A percentile compares a stretch with the other conserved stretches of the same genome.
Conservation (phyloP, 2,113 vertebrate genomes). For the Phocoena phocoena region DNA sequence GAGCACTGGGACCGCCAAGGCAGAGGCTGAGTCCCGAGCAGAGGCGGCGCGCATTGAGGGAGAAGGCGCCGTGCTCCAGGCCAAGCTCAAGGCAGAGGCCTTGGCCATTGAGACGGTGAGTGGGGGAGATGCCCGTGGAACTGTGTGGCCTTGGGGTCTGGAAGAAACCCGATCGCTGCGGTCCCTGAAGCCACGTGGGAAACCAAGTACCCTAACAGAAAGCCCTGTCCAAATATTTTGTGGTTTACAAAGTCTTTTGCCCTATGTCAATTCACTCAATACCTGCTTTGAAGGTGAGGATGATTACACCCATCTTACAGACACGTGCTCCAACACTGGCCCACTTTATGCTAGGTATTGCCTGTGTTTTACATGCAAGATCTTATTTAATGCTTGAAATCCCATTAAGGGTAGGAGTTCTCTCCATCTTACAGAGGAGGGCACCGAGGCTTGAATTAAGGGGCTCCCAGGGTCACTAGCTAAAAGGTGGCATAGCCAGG, state of each 20-base stretch:
- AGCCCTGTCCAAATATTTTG: background rate
- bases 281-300: background rate
- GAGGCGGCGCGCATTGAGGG: conserved; percentile 92
- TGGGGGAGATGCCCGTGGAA: background rate
- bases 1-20: conserved; percentile 91
- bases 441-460: background rate
- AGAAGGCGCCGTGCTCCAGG: conserved; percentile 90
- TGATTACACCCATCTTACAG: too few species aligned
- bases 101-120: conserved; percentile 88
- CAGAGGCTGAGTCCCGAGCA: conserved; percentile 88
- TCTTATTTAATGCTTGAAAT: background rate
- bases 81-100: conserved; percentile 90
- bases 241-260: background rate
- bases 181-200: background rate
- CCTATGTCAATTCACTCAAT: background rate
- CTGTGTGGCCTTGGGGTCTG: background rate
- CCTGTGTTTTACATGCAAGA: background rate
- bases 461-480: background rate
- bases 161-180: background rate
- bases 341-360: background rate
- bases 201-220: rapidly evolving
- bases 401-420: too few species aligned
- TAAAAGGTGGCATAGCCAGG: background rate
- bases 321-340: rapidly evolving
- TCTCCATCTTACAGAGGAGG: background rate